These are phyloP conservation scores for Heliconius eleuchia DNA, from an alignment of 1,140 invertebrate species.

Conservation along the genomic window DNA sequence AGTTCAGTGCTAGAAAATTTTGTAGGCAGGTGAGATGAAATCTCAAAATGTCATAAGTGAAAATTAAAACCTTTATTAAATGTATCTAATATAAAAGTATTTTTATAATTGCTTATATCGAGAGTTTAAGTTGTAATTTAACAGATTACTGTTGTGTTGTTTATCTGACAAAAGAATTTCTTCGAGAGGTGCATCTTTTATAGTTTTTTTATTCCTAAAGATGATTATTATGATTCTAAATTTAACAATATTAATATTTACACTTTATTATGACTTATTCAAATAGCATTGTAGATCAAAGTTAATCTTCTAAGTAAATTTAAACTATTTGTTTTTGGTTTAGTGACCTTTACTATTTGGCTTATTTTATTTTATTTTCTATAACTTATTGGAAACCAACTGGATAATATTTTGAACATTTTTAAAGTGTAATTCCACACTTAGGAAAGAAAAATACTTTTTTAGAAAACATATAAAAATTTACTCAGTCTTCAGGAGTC, in stretches of 20 bases:
- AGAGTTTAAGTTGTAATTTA: background rate
- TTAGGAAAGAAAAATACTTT: too few relatives aligned
- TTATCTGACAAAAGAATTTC: constrained; percentile 5
- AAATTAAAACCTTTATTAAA: background rate
- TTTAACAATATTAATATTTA: background rate
- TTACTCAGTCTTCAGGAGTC: too few relatives aligned
- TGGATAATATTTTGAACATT: background rate
- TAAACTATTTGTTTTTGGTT: background rate
- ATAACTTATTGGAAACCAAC: background rate
- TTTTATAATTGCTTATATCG: background rate
- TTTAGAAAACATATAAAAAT: too few relatives aligned
- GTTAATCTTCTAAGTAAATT: background rate
- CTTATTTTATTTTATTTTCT: background rate
- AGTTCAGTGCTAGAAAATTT: constrained; percentile 99
- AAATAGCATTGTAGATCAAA: background rate
- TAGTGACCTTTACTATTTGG: too few relatives aligned
- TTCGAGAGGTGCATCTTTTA: background rate
- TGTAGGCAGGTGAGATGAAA: constrained; percentile 92
- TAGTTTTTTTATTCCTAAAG: background rate
- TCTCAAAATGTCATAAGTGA: background rate
- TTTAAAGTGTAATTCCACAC: too few relatives aligned
- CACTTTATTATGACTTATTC: background rate
- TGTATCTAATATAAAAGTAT: background rate
- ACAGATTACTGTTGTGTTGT: background rate
- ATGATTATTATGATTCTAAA: background rate